Percentiles rank a stretch among this genome's conserved stretches.
Evolutionary conservation across 2,888 invertebrate species (phyloP).

Genomic region (Parnassius orleans): DNA sequence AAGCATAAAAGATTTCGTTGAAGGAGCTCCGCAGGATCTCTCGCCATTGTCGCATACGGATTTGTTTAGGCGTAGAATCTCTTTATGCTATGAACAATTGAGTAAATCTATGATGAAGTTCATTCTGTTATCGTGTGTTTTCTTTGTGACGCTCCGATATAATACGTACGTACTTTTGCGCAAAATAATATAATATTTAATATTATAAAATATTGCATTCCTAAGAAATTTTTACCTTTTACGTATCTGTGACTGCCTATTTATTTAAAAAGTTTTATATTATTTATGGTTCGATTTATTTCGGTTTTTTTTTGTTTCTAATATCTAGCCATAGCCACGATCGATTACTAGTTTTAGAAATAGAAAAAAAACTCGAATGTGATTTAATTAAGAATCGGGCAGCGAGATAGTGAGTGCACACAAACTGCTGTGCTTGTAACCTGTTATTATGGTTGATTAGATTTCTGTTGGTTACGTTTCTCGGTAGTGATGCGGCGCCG

Average conservation of each 20-base stretch:
- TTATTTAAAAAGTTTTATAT: too few species aligned
- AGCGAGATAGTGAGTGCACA: conserved; percentile 73
- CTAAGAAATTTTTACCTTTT: too few species aligned
- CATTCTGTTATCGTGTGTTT: conserved; percentile 54
- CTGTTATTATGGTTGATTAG: conserved; percentile 81
- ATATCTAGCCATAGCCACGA: conserved; percentile 33
- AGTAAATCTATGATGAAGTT: conserved; percentile 70
- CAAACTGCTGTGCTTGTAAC: conserved; percentile 73
- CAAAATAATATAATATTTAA: conserved; percentile 35
- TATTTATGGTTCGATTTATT: conserved; percentile 21
- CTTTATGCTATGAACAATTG: conserved; percentile 55
- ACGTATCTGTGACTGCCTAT: too few species aligned
- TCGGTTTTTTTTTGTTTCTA: conserved; percentile 2
- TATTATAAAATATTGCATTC: too few species aligned
- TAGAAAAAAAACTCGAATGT: conserved; percentile 64
- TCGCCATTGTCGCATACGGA: conserved; percentile 55
- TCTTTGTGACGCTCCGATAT: conserved; percentile 43
- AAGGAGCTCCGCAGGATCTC: conserved; percentile 54
- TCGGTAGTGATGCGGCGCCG: conserved; percentile 77
- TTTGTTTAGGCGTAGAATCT: conserved; percentile 68
- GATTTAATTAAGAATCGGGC: conserved; percentile 79
- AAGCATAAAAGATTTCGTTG: conserved; percentile 74
- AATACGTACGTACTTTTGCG: conserved; percentile 31
- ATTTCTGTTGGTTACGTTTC: conserved; percentile 81
- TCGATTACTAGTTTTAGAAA: conserved; percentile 44